Conservation (phyloP, 37 sponge, comb jelly and placozoan genomes). For the Petrosia ficiformis region DNA sequence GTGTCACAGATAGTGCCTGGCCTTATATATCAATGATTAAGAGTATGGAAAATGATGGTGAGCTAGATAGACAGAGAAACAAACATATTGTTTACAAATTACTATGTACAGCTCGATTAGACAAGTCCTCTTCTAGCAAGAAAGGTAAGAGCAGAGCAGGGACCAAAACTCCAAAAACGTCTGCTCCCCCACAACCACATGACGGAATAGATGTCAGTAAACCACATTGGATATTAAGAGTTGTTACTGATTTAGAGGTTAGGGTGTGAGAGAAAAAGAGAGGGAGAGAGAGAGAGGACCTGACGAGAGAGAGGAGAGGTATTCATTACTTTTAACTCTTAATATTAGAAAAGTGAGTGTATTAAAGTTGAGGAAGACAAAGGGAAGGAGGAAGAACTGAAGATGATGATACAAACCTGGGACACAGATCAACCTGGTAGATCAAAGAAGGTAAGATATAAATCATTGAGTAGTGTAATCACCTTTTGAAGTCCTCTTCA, state of each 20-base stretch:
- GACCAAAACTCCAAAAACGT: constrained; percentile 1
- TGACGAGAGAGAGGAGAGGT: no score
- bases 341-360: constrained; percentile 13
- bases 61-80: no score
- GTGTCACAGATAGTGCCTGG: constrained; percentile 78
- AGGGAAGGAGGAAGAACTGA: constrained; percentile 81
- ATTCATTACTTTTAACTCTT: not conserved
- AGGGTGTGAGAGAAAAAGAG: no score
- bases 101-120: no score
- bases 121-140: constrained; percentile 16
- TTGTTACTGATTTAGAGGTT: constrained; percentile 39
- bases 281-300: not conserved
- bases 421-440: constrained; percentile 89
- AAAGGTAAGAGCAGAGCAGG: not conserved
- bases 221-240: constrained; percentile 70
- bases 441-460: constrained; percentile 60
- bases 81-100: no score
- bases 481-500: no score
- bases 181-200: not conserved
- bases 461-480: no score
- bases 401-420: constrained; percentile 86
- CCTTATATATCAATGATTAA: constrained; percentile 22
- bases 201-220: constrained; percentile 42
- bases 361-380: constrained; percentile 77
- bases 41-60: constrained; percentile 10